A percentile compares a stretch with the other conserved stretches of the same genome.
phyloP scores from a whole-genome alignment of 2,888 invertebrate genomes.

The Pediacus dermestoides region DNA sequence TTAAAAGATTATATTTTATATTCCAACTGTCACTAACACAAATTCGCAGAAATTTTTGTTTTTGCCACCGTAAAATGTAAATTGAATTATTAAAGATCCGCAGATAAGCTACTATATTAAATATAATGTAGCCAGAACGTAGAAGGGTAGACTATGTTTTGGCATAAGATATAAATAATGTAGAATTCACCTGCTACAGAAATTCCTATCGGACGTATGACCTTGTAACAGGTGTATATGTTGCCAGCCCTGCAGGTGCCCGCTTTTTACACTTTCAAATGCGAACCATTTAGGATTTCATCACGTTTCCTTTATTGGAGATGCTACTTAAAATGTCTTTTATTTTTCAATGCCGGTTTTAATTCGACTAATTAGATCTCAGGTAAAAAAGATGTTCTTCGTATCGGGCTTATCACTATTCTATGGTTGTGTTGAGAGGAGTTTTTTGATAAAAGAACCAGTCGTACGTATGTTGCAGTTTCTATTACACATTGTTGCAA shows the following conservation, averaged over 20 bases:
- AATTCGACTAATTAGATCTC: too few relatives aligned
- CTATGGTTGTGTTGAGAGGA: too few relatives aligned
- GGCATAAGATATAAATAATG: constrained; percentile 29
- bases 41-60: background rate
- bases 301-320: constrained; percentile 26
- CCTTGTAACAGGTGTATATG: constrained; percentile 39
- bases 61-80: background rate
- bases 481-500: too few relatives aligned
- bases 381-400: too few relatives aligned
- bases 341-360: too few relatives aligned
- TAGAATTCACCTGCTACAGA: constrained; percentile 37
- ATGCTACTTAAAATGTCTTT: constrained; percentile 16
- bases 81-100: too few relatives aligned
- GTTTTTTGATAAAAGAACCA: too few relatives aligned
- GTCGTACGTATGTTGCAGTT: too few relatives aligned
- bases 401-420: too few relatives aligned
- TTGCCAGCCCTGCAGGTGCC: constrained; percentile 32
- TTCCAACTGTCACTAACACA: background rate
- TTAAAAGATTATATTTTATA: too few relatives aligned
- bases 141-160: constrained; percentile 27
- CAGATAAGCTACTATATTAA: too few relatives aligned
- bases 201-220: constrained; percentile 38
- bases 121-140: too few relatives aligned
- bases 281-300: constrained; percentile 29
- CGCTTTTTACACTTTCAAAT: constrained; percentile 32